Conservation (phyloP, 2,113 vertebrate genomes). For the Cavia porcellus region DNA sequence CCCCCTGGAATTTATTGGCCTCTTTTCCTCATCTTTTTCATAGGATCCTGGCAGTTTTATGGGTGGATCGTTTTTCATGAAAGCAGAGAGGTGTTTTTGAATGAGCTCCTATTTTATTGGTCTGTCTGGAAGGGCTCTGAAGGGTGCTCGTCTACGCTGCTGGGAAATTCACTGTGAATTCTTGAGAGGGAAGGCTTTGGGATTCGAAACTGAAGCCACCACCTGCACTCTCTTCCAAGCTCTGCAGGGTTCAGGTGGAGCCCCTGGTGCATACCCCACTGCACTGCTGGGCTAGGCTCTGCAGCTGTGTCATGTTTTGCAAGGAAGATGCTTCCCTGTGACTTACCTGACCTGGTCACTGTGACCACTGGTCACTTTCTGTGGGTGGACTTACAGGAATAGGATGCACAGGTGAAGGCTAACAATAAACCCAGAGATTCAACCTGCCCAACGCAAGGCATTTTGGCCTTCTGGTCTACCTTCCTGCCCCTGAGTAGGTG, state of each 20-base stretch:
- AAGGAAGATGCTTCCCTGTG: background rate
- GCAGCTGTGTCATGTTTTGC: background rate
- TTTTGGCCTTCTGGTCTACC: fast-evolving
- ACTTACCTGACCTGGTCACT: background rate
- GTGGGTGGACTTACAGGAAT: background rate
- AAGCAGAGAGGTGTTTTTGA: constrained; percentile 44
- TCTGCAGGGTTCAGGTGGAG: fast-evolving
- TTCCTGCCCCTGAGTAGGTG: too few relatives aligned
- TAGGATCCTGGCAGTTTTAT: constrained; percentile 3
- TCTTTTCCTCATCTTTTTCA: background rate
- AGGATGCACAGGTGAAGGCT: fast-evolving
- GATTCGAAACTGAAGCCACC: background rate
- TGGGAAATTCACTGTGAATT: constrained; percentile 36
- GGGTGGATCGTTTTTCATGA: constrained; percentile 56
- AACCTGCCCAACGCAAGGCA: fast-evolving
- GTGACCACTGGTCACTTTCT: background rate
- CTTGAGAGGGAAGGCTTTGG: background rate
- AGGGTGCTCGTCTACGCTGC: background rate
- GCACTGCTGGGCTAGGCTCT: background rate
- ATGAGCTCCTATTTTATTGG: constrained; percentile 63
- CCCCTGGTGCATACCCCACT: too few relatives aligned
- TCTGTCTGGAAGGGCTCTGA: constrained; percentile 64
- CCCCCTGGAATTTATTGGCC: background rate
- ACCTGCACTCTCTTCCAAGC: fast-evolving
- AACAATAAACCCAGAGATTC: fast-evolving